Percentiles rank a stretch among this genome's conserved stretches.
These are phyloP conservation scores for Torymus auratus DNA, from an alignment of 2,888 invertebrate species.

Conservation along the genomic window DNA sequence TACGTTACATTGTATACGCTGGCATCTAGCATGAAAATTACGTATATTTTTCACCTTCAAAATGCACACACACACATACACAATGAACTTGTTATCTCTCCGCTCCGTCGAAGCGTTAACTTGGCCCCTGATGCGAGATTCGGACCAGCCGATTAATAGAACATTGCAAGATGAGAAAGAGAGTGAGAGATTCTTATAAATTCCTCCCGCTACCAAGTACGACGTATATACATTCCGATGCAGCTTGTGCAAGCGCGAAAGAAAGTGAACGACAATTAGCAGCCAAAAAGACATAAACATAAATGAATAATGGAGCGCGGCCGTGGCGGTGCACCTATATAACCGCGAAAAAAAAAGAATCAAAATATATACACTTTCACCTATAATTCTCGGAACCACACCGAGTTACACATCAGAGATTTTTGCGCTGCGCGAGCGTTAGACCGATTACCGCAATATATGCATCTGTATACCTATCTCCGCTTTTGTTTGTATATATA, in stretches of 20 bases:
- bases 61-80: slow-evolving; percentile 32
- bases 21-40: not conserved
- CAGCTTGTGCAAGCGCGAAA: too few species aligned
- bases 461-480: too few species aligned
- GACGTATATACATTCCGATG: not conserved
- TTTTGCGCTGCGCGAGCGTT: too few species aligned
- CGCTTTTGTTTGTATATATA: too few species aligned
- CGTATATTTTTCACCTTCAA: slow-evolving; percentile 32
- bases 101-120: slow-evolving; percentile 50
- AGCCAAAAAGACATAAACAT: too few species aligned
- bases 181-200: slow-evolving; percentile 37
- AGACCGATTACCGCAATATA: too few species aligned
- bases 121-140: slow-evolving; percentile 44
- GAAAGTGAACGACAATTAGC: too few species aligned
- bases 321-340: not conserved
- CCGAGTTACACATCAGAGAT: too few species aligned
- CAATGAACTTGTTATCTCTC: slow-evolving; percentile 27
- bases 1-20: not conserved
- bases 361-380: slow-evolving; percentile 26
- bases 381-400: not conserved
- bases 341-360: not conserved
- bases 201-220: not conserved
- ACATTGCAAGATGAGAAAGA: slow-evolving; percentile 30
- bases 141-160: slow-evolving; percentile 42
- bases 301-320: too few species aligned